phyloP scores from a whole-genome alignment of 2,113 vertebrate genomes.

The Lampris megalopsis region DNA sequence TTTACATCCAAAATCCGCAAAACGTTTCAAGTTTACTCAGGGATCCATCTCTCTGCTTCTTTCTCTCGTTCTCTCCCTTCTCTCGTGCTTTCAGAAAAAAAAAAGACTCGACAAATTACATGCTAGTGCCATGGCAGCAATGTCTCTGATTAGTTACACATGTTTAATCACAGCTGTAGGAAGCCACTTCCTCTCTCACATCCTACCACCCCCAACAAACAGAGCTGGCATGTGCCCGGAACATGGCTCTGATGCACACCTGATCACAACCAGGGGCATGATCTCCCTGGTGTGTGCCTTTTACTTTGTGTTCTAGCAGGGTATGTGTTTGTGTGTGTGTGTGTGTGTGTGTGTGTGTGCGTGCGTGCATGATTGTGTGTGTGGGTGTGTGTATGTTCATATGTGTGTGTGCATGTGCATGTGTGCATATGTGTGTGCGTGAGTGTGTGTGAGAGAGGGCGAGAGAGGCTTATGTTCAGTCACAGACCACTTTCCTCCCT shows the following conservation, averaged over 20 bases:
- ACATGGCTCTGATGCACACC: conserved; percentile 89
- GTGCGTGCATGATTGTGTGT: not conserved
- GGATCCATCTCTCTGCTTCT: conserved; percentile 20
- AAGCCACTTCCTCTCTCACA: conserved; percentile 91
- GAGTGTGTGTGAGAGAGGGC: not conserved
- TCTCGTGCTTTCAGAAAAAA: conserved; percentile 78
- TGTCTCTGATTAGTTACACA: conserved; percentile 96
- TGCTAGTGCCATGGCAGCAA: conserved; percentile 89
- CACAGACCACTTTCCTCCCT: too few species aligned
- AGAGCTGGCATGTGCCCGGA: conserved; percentile 84
- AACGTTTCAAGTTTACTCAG: conserved; percentile 7
- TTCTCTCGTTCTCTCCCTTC: conserved; percentile 22
- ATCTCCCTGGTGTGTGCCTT: conserved; percentile 64
- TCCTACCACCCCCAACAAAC: conserved; percentile 87
- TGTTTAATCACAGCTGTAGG: conserved; percentile 97
- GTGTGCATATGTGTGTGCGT: conserved; percentile 19
- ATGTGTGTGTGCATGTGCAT: conserved; percentile 7
- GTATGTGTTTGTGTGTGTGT: not conserved
- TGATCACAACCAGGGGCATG: conserved; percentile 85
- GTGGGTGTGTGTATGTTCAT: conserved; percentile 6
- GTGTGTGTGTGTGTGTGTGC: conserved; percentile 15
- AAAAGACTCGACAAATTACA: conserved; percentile 90
- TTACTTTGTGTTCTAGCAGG: conserved; percentile 28
- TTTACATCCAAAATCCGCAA: not conserved
- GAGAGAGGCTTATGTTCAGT: not conserved